phyloP scores from a whole-genome alignment of 2,113 vertebrate species.

The Lutjanus erythropterus region DNA sequence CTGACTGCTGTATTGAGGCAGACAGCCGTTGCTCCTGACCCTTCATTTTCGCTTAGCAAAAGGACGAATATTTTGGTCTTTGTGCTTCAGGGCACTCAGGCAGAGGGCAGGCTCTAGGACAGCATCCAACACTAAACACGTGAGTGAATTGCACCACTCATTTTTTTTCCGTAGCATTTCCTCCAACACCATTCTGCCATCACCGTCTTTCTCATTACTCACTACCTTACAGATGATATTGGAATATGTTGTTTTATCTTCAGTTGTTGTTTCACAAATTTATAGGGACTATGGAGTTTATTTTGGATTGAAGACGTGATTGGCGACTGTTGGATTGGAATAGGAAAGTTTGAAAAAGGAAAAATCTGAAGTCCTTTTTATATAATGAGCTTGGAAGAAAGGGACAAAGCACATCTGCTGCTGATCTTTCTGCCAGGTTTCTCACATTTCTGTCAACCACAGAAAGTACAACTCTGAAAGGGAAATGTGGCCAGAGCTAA shows the following conservation, averaged over 20 bases:
- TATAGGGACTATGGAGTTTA: not conserved
- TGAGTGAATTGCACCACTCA: conserved; percentile 51
- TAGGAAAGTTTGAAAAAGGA: conserved; percentile 12
- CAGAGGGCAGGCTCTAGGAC: conserved; percentile 37
- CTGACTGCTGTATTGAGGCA: conserved; percentile 48
- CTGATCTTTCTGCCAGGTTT: conserved; percentile 13
- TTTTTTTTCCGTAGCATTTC: conserved; percentile 16
- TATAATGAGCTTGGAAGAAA: not conserved
- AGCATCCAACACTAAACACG: conserved; percentile 23
- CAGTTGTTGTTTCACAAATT: conserved; percentile 9
- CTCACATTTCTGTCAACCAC: conserved; percentile 38
- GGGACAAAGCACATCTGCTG: conserved; percentile 32
- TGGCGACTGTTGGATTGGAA: not conserved
- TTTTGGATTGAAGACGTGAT: conserved; percentile 9
- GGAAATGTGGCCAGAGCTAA: conserved; percentile 14
- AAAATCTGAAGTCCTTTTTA: conserved; percentile 27
- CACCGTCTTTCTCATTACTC: conserved; percentile 2
- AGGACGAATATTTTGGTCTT: conserved; percentile 46
- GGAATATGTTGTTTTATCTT: not conserved
- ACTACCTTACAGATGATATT: not conserved
- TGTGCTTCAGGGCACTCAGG: conserved; percentile 30
- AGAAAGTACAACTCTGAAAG: not conserved
- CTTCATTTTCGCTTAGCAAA: conserved; percentile 22
- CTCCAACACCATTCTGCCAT: conserved; percentile 18
- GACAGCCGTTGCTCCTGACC: conserved; percentile 42